Evolutionary conservation across 2,113 vertebrate species (phyloP), one percentile per base, ranked within the genome.

Genomic region (Cyprinodon tularosa): DNA sequence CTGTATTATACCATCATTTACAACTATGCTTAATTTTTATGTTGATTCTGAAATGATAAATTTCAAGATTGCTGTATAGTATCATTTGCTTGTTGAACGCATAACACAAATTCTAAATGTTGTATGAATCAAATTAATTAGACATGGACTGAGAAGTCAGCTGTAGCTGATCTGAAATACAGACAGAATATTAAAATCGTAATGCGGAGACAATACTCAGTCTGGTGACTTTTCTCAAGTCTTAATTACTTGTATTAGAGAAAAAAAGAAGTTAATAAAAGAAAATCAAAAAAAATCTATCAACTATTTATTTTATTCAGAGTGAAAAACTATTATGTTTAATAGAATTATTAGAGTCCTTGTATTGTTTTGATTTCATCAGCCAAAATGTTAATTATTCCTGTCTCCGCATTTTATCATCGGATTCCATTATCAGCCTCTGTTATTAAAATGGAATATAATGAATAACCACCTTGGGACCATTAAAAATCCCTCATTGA

Each of bases 351-450:
- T 37, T 62, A 22, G 6, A 53, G 50, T 57, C 50, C 39, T 44
- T 63, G 37, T 7, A 9, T 63, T 65, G 15, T 17, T 17, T 45
- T 15, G 47, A 17, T 62, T 57, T 70, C 9, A 69, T 78, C 38
- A 74, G 22, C 60, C 37, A 50, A 57, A 38, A 60, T 1, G 17
- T 73, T 40, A 36, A 14, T 7, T 37, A 53, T 53, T 57, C 4
- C n/a, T 57, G 50, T 38, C 40, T 57, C 17, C 38, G 47, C 3
- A 22, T 44, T 8, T 53, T 37, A n/a, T 53, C 61, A 38, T 66
- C 45, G 75, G 60, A 72, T 77, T 17, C 20, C 22, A 68, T 15
- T 6, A 76, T 50, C 40, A 73, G 14, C 12, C 20, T 37, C 53
- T 59, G 53, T 40, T 12, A 36, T 67, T 50, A 73, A 42, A 44